Base-by-base conservation (phyloP, 30 jellyfish, hydroid and myxozoan species). In the Turritopsis dohrnii region DNA sequence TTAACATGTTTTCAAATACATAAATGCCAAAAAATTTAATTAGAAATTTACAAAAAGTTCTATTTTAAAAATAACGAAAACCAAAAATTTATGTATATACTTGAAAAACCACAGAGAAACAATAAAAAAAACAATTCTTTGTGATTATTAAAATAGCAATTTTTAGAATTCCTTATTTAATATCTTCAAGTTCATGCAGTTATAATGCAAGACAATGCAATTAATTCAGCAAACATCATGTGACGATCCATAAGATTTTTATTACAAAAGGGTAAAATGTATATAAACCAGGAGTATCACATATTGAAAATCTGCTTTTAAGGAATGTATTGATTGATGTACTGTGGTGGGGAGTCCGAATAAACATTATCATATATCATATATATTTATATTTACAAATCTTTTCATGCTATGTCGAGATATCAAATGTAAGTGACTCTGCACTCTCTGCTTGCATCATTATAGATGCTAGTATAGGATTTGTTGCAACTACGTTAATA, bases 401-500 rank as follows among this genome's bases (percentile, higher is more conserved):
- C 60, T 5, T 41, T 41, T 41, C 9, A 13, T 3, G 60, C 60
- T 41, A 41, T 41, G 60, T 7, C 16, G 77, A 69, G 19, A n/a
- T 21, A 23, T 23, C 16, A 21, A 69, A 27, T 19, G 30, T n/a
- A 74, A 74, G 79, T 22, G 84, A 72, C 23, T 41, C 88, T 0
- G 72, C 20, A 52, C 87, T 73, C 17, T 84, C 84, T 41, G 90
- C 65, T 71, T 84, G 90, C 87, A 84, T 72, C 95, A 84, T 79
- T 19, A 93, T 83, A 19, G 98, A 93, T 1, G 92, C 93, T 65
- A 81, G 96, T 24, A 80, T 71, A 1, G 98, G 98, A 75, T 88
- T 88, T 52, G 98, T 84, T 21, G 98, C 89, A 18, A 93, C 81
- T 28, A 93, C 84, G 24, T 82, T 87, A 25, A 93, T 84, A 4